phyloP scores from a whole-genome alignment of 2,888 invertebrate genomes.

The Allophyes oxyacanthae region DNA sequence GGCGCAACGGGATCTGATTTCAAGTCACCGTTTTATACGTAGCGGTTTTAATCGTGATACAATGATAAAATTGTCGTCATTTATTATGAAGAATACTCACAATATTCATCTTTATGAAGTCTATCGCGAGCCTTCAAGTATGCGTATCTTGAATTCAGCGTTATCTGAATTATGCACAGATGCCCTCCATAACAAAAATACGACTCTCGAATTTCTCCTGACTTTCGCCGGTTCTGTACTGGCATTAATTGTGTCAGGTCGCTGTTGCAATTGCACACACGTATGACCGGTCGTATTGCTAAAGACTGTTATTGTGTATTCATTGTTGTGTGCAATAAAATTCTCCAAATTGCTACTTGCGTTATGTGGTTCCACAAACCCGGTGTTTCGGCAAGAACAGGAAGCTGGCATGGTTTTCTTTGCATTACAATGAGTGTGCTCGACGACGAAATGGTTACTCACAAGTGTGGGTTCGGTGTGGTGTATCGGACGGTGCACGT shows the following conservation, averaged over 20 bases:
- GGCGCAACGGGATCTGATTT: slow-evolving; percentile 65
- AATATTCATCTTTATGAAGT: slow-evolving; percentile 34
- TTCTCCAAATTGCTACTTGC: slow-evolving; percentile 55
- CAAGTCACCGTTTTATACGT: slow-evolving; percentile 53
- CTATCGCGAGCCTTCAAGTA: slow-evolving; percentile 18
- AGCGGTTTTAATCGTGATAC: slow-evolving; percentile 49
- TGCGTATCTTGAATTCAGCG: slow-evolving; percentile 33
- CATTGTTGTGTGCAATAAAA: slow-evolving; percentile 56
- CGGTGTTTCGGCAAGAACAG: slow-evolving; percentile 54
- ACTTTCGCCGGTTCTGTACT: slow-evolving; percentile 71
- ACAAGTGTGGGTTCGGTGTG: slow-evolving; percentile 54
- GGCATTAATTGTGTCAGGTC: slow-evolving; percentile 68
- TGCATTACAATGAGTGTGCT: slow-evolving; percentile 59
- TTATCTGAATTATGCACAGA: slow-evolving; percentile 47
- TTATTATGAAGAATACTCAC: slow-evolving; percentile 32
- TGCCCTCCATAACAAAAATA: slow-evolving; percentile 49
- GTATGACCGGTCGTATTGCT: slow-evolving; percentile 63
- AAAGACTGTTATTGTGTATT: slow-evolving; percentile 57
- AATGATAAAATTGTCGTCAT: slow-evolving; percentile 40
- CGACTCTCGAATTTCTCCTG: slow-evolving; percentile 73
- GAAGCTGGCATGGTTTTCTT: slow-evolving; percentile 62
- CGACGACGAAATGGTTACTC: slow-evolving; percentile 40
- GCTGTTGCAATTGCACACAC: slow-evolving; percentile 59
- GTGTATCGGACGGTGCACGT: slow-evolving; percentile 58
- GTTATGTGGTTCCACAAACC: slow-evolving; percentile 55